Percentiles rank a stretch among this genome's conserved stretches.
Evolutionary conservation across 2,888 invertebrate species (phyloP).

Genomic region (Petrolisthes cinctipes): DNA sequence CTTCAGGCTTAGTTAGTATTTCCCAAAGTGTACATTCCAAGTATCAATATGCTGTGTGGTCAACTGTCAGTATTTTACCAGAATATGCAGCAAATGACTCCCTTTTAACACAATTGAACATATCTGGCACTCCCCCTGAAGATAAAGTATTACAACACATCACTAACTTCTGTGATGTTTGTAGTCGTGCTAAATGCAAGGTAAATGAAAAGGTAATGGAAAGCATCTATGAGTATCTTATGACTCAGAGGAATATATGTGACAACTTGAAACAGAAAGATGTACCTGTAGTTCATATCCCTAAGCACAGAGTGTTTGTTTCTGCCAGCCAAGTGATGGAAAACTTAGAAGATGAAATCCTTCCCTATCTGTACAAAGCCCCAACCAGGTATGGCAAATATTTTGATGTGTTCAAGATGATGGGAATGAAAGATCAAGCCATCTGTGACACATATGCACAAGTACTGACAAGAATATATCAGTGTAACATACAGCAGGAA

Average conservation of each 20-base stretch:
- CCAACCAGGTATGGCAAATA: slow-evolving; percentile 37
- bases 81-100: background rate
- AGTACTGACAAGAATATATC: slow-evolving; percentile 19
- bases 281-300: slow-evolving; percentile 41
- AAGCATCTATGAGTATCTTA: slow-evolving; percentile 23
- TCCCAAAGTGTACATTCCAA: background rate
- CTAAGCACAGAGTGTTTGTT: slow-evolving; percentile 23
- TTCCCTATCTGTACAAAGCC: slow-evolving; percentile 35
- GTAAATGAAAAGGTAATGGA: slow-evolving; percentile 23
- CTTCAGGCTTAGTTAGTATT: slow-evolving; percentile 17
- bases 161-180: background rate
- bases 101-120: background rate
- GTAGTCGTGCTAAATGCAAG: background rate
- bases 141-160: slow-evolving; percentile 24
- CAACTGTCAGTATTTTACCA: slow-evolving; percentile 26
- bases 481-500: background rate
- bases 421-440: slow-evolving; percentile 3
- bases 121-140: slow-evolving; percentile 10
- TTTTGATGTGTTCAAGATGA: slow-evolving; percentile 5
- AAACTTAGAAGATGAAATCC: slow-evolving; percentile 16
- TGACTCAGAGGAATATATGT: background rate
- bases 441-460: slow-evolving; percentile 27
- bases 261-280: background rate
- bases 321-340: slow-evolving; percentile 21
- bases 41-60: slow-evolving; percentile 16